Percentiles rank a stretch among this genome's conserved stretches.
These are phyloP conservation scores for Turdus rufiventris DNA, from an alignment of 2,113 vertebrate genomes.

Conservation along the genomic window DNA sequence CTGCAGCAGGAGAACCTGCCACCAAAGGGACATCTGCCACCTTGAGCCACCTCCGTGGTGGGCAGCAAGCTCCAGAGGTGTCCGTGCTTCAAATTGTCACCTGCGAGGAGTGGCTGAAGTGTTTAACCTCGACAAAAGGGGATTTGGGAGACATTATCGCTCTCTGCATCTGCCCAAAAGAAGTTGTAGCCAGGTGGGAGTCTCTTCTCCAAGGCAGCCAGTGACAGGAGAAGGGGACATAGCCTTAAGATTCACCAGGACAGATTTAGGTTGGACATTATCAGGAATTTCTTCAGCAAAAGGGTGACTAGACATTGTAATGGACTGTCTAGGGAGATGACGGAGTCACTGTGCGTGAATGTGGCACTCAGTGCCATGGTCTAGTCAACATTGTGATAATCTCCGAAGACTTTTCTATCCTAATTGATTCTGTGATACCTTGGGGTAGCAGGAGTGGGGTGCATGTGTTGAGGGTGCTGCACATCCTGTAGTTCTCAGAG, in stretches of 20 bases:
- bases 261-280: not conserved
- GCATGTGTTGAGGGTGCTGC: fast-evolving
- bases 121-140: not conserved
- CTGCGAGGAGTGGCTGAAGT: not conserved
- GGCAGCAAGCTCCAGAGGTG: too few relatives aligned
- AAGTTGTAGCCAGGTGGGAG: not conserved
- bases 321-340: not conserved
- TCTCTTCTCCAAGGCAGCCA: fast-evolving
- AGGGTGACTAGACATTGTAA: not conserved
- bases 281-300: not conserved
- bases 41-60: fast-evolving
- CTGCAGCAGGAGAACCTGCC: too few relatives aligned
- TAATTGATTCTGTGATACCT: not conserved
- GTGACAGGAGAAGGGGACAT: not conserved
- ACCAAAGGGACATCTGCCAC: fast-evolving
- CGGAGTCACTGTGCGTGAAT: not conserved
- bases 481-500: fast-evolving
- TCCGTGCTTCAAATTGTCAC: fast-evolving
- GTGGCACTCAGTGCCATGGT: not conserved
- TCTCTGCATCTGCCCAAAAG: not conserved
- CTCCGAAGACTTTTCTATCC: not conserved
- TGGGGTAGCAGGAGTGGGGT: fast-evolving
- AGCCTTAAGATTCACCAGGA: not conserved
- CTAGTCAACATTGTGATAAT: fast-evolving
- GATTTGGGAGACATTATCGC: fast-evolving